These are phyloP conservation scores for Oncorhynchus gorbuscha DNA, from an alignment of 2,113 vertebrate genomes.

Conservation along the genomic window DNA sequence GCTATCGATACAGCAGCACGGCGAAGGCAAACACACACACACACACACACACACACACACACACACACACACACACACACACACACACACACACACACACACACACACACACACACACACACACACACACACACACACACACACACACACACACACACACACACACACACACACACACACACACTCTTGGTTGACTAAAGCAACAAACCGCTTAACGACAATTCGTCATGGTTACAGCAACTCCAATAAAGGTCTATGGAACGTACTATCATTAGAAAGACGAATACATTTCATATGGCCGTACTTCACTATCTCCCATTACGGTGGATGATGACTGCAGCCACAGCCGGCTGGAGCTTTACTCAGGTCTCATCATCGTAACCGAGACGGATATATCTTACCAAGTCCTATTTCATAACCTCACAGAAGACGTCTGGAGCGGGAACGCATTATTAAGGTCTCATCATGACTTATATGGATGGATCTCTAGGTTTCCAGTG, in stretches of 20 bases:
- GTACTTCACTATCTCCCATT: constrained; percentile 47
- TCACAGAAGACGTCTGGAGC: constrained; percentile 35
- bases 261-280: constrained; percentile 64
- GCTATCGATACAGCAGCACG: background rate
- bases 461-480: constrained; percentile 12
- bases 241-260: constrained; percentile 58
- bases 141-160: background rate
- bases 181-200: constrained; percentile 33
- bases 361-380: constrained; percentile 52
- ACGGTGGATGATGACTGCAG: background rate
- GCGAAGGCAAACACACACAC: background rate
- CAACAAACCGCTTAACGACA: constrained; percentile 44
- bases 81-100: background rate
- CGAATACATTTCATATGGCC: constrained; percentile 44
- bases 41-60: background rate
- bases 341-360: constrained; percentile 32
- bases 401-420: constrained; percentile 49
- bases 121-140: background rate
- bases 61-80: background rate
- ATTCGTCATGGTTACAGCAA: constrained; percentile 51
- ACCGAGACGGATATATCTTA: constrained; percentile 52
- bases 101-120: background rate
- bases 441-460: constrained; percentile 46
- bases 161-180: background rate
- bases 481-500: constrained; percentile 33